Base-by-base conservation (phyloP, 1,140 invertebrate genomes). In the Hormaphis cornu region DNA sequence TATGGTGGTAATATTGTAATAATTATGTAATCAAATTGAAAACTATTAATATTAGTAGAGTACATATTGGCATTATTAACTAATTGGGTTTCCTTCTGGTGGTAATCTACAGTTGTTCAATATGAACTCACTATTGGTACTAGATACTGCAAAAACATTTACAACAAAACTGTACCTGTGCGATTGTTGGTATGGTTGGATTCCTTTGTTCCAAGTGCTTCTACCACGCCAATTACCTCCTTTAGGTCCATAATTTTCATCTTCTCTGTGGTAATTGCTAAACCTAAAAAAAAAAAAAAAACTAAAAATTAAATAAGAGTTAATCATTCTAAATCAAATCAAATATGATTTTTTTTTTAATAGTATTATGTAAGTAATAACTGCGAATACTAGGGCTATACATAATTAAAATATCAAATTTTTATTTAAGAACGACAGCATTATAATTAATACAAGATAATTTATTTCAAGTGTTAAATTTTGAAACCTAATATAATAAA, bases 91-190 rank as follows among this genome's bases (percentile, higher is more conserved):
- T 66, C 42, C 61, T 48, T 66, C 61, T 66, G 44, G 44, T 66
- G 44, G 61, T 30, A 66, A 48, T 46, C 61, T 66, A 66, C 61
- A 66, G 42, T 66, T 42, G 48, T 66, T 44, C 42, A 66, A 66
- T 66, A 66, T 66, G 61, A 66, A 66, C 61, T 66, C 40, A 66
- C 61, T 66, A 66, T 66, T 44, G 28, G 61, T 50, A 66, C 61
- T 66, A 66, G 61, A 66, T 48, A 66, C 61, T 66, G 61, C 61
- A 66, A 66, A 46, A 66, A 66, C 61, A 66, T 66, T 66, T 66
- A 66, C 61, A 66, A 66, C 44, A 66, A 66, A 66, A 66, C 61
- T 66, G 44, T 66, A 66, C 61, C 61, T 66, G 61, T 66, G 61
- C 22, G 61, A 46, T 66, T 66, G 61, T 30, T 66, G 61, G 30